phyloP scores from a whole-genome alignment of 1,140 invertebrate genomes.

The Papilio dardanus region DNA sequence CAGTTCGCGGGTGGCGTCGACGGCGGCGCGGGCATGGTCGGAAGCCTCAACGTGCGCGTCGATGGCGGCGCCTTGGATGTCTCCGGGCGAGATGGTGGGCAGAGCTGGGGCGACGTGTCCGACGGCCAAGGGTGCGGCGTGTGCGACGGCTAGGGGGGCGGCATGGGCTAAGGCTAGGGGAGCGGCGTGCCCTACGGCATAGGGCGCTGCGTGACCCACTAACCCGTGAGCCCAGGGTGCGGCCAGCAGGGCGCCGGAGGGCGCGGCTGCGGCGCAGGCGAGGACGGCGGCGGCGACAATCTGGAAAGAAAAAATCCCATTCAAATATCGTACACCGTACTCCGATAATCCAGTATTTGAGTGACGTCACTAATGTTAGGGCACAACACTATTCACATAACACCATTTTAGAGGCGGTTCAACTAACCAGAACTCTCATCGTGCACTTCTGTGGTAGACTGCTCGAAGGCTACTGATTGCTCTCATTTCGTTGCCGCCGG shows the following conservation, averaged over 20 bases:
- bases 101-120: conserved; percentile 61
- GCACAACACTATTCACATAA: conserved; percentile 57
- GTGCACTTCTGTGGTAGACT: conserved; percentile 80
- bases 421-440: conserved; percentile 81
- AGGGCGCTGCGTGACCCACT: conserved; percentile 49
- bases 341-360: conserved; percentile 47
- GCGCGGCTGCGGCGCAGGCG: conserved; percentile 75
- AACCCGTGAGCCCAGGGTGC: conserved; percentile 61
- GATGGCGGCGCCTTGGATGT: conserved; percentile 70
- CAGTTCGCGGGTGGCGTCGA: conserved; percentile 74
- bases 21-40: conserved; percentile 73
- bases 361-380: conserved; percentile 54
- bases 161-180: conserved; percentile 62
- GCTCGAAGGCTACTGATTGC: conserved; percentile 80
- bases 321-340: conserved; percentile 42
- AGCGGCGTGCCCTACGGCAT: conserved; percentile 56
- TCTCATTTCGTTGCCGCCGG: conserved; percentile 65
- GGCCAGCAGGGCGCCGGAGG: conserved; percentile 68
- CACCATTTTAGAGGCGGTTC: conserved; percentile 45
- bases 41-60: conserved; percentile 74
- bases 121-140: conserved; percentile 63
- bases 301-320: conserved; percentile 62
- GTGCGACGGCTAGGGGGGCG: conserved; percentile 63
- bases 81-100: conserved; percentile 73
- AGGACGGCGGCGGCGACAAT: conserved; percentile 76